Percentiles rank a stretch among this genome's conserved stretches.
Conservation (phyloP, 35 echinoderm and acorn worm genomes). For the Ophiothrix spiculata region DNA sequence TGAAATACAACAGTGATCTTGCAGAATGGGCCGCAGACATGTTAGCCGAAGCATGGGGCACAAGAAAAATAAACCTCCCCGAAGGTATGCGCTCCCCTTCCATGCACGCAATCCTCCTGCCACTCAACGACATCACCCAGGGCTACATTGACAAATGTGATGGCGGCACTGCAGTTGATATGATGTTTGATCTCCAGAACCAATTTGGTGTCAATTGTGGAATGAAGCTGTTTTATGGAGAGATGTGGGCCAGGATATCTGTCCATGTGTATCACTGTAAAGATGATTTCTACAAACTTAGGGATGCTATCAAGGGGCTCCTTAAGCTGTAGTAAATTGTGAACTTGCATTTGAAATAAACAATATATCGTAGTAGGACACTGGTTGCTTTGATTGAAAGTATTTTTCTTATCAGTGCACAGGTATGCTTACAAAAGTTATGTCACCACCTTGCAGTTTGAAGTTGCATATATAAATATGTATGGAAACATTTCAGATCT, state of each 20-base stretch:
- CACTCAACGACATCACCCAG: background rate
- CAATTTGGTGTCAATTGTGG: background rate
- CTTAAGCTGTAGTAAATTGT: too few relatives aligned
- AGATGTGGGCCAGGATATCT: background rate
- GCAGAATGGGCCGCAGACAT: conserved; percentile 65
- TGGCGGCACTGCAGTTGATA: background rate
- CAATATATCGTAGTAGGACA: too few relatives aligned
- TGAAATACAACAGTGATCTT: conserved; percentile 28
- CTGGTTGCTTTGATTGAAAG: too few relatives aligned
- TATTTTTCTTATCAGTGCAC: too few relatives aligned
- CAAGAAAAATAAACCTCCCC: conserved; percentile 16
- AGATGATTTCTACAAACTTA: background rate
- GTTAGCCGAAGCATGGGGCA: conserved; percentile 63
- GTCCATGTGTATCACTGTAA: background rate
- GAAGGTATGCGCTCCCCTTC: conserved; percentile 46
- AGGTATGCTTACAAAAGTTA: too few relatives aligned
- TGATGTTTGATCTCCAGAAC: background rate
- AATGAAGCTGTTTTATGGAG: background rate
- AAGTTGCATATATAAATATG: too few relatives aligned
- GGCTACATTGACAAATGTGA: background rate
- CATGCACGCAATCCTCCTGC: conserved; percentile 57
- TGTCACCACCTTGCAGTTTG: too few relatives aligned
- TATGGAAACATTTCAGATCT: too few relatives aligned
- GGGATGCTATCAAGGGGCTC: background rate
- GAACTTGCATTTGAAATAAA: too few relatives aligned